Percentiles rank a stretch among this genome's conserved stretches.
Evolutionary conservation across 2,113 vertebrate species (phyloP).

Genomic region (Rhynchopsitta pachyrhyncha): DNA sequence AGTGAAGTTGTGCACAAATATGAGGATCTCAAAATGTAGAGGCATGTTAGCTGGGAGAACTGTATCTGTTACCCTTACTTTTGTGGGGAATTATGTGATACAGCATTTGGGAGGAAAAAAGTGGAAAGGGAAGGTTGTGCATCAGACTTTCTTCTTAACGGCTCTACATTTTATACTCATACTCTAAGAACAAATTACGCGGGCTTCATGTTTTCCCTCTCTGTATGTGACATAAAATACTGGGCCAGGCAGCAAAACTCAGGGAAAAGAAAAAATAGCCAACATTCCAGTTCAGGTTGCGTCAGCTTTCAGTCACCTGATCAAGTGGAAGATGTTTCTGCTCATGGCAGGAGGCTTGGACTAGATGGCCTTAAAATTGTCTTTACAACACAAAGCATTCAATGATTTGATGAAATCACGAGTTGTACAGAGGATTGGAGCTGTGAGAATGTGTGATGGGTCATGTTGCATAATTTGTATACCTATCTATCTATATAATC

Average conservation of each 20-base stretch:
- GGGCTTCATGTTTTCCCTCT: not conserved
- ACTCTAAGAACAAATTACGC: not conserved
- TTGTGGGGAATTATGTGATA: not conserved
- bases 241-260: not conserved
- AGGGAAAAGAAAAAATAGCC: not conserved
- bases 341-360: not conserved
- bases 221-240: not conserved
- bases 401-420: not conserved
- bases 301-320: not conserved
- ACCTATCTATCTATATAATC: not conserved
- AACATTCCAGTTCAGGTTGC: not conserved
- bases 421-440: not conserved
- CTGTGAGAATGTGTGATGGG: fast-evolving
- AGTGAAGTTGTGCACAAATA: not conserved
- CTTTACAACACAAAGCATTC: not conserved
- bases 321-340: not conserved
- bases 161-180: not conserved
- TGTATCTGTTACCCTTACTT: not conserved
- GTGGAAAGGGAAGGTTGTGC: not conserved
- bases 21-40: not conserved
- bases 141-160: not conserved
- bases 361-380: not conserved
- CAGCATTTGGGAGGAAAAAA: not conserved
- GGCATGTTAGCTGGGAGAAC: not conserved
- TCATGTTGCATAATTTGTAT: not conserved